A percentile compares a stretch with the other conserved stretches of the same genome.
phyloP scores from a whole-genome alignment of 2,113 vertebrate species.

The cat (Felis catus) region F.catus_Fca126_mat1.0 CM031424.1:57016501-57017000 shows the following conservation, averaged over 20 bases:
- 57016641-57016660: constrained; percentile 7
- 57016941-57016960: neutral
- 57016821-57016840: neutral
- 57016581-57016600: neutral
- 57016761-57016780: neutral
- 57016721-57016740: neutral
- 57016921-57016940: neutral
- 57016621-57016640: neutral
- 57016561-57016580: constrained; percentile 9
- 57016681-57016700: neutral
- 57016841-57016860: constrained; percentile 12
- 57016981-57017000: neutral
- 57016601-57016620: constrained; percentile 23
- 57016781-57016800: neutral
- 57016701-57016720: neutral
- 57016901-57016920: neutral
- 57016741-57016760: neutral
- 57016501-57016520: constrained; percentile 83
- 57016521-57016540: constrained; percentile 44
- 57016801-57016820: constrained; percentile 13
- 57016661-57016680: neutral
- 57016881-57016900: neutral
- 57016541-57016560: neutral
- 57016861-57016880: neutral
- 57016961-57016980: neutral